Base-by-base conservation (phyloP, 2,888 invertebrate species). In the Trichacis sp. region DNA sequence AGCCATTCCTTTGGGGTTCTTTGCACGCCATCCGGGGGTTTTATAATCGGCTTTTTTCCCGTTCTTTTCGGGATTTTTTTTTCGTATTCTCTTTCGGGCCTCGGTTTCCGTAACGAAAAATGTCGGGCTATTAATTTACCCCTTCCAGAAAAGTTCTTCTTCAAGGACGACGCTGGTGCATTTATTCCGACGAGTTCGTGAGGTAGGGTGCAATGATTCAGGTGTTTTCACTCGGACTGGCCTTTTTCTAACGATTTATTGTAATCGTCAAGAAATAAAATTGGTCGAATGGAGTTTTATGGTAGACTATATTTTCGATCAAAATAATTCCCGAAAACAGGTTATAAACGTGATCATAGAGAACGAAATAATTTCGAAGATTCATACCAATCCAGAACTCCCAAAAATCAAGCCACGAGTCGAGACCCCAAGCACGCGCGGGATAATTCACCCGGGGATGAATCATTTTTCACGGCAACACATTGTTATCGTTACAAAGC, bases 21-120 rank as follows among this genome's bases (percentile, higher is more conserved):
- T 69, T 69, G 68, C 70, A 72, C 69, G 70, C 70, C 55, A 66
- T 68, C 73, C 61, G 68, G 75, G 72, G 74, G 70, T 77, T 79
- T 77, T 78, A 77, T 80, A 78, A 80, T 80, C 65, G 60, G 48
- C 36, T 43, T 36, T 58, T 38, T 38, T 51, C 55, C 59, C 48
- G 53, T 48, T 53, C 64, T 64, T 61, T 66, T 64, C 54, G n/a
- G n/a, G n/a, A n/a, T n/a, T n/a, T 69, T 63, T 48, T 64, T 55
- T 43, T 52, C 46, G 49, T 38, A 56, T 57, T 53, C 64, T 60
- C 60, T 57, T 61, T 62, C 54, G 17, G 38, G 20, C 24, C 51
- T 40, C 64, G 48, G 42, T 64, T 61, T 59, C 52, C 67, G 64
- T 71, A 49, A 50, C 56, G 49, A 52, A 58, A 55, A 59, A 59